Percentiles rank a stretch among this genome's conserved stretches.
Evolutionary conservation across 2,113 vertebrate genomes (phyloP).

Genomic region (Hepsetus odoe): DNA sequence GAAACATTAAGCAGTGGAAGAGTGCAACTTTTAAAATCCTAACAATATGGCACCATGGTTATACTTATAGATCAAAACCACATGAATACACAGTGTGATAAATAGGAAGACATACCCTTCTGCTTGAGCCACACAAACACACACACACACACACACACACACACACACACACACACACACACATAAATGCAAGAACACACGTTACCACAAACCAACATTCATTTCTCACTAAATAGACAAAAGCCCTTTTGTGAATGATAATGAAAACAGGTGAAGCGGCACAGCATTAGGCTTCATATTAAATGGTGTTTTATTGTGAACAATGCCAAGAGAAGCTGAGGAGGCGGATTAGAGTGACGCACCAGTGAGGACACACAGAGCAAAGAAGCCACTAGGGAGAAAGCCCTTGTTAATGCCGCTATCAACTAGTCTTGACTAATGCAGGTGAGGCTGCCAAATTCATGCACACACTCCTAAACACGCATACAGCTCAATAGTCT

Average conservation of each 20-base stretch:
- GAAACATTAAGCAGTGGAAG: neutral
- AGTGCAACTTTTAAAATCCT: neutral
- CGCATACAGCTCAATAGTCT: neutral
- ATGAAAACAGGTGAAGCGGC: constrained; percentile 1
- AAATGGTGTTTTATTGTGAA: constrained; percentile 9
- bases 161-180: neutral
- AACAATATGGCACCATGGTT: neutral
- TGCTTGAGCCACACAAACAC: neutral
- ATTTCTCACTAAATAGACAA: constrained; percentile 5
- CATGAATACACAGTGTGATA: neutral
- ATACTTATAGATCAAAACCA: neutral
- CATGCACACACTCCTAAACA: neutral
- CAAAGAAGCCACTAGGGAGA: neutral
- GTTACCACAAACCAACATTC: neutral
- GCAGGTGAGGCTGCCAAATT: neutral
- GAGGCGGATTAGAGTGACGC: neutral
- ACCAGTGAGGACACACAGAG: neutral
- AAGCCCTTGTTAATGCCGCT: constrained; percentile 2
- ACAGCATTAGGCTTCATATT: neutral
- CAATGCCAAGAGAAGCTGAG: neutral
- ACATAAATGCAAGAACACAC: neutral
- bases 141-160: neutral
- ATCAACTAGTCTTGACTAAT: constrained; percentile 3
- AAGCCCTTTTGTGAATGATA: constrained; percentile 4
- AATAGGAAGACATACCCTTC: neutral